Conservation (phyloP, 2,888 invertebrate species). For the Xylophagus ater region DNA sequence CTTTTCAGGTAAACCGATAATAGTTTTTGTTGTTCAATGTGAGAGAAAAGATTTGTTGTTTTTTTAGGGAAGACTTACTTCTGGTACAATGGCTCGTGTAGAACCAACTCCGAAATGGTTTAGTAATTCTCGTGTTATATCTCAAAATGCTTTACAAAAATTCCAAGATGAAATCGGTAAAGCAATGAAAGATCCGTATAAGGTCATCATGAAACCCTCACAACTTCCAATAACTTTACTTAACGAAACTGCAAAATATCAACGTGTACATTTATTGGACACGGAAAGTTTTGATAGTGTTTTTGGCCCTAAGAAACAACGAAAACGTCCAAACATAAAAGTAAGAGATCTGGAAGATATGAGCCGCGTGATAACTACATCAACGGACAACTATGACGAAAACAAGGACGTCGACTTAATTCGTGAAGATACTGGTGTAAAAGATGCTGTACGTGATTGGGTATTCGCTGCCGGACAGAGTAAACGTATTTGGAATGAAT, state of each 20-base stretch:
- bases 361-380: constrained; percentile 58
- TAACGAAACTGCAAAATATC: constrained; percentile 82
- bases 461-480: constrained; percentile 94
- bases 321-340: constrained; percentile 77
- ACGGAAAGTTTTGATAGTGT: constrained; percentile 90
- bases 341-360: constrained; percentile 69
- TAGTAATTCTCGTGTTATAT: constrained; percentile 93
- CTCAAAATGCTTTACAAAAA: constrained; percentile 78
- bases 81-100: constrained; percentile 86
- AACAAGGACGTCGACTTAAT: constrained; percentile 76
- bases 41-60: background rate
- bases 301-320: constrained; percentile 87
- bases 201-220: constrained; percentile 94
- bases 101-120: constrained; percentile 99
- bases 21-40: constrained; percentile 15
- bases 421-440: constrained; percentile 69
- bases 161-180: constrained; percentile 92
- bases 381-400: constrained; percentile 64
- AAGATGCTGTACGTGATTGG: constrained; percentile 79
- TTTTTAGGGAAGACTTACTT: constrained; percentile 56
- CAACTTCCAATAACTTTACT: constrained; percentile 87
- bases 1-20: constrained; percentile 65
- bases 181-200: constrained; percentile 91
- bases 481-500: constrained; percentile 95
- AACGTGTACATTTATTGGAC: constrained; percentile 87